These are phyloP conservation scores for Drosophila obscura DNA, from an alignment of 1,140 invertebrate genomes.

Conservation along the genomic window DNA sequence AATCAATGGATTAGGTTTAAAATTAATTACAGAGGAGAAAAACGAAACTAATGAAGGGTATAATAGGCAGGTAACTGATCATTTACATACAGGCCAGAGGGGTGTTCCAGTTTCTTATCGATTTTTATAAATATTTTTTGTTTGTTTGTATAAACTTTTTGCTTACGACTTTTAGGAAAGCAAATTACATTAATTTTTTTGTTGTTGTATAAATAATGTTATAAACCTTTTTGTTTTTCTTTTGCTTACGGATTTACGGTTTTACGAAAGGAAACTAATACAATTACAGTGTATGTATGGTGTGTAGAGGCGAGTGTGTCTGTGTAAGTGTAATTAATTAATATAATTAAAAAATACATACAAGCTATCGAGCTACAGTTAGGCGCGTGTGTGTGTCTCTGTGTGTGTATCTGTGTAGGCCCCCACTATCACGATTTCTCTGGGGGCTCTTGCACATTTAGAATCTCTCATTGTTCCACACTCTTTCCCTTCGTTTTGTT, in stretches of 20 bases:
- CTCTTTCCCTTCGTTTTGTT: constrained; percentile 15
- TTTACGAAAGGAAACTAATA: constrained; percentile 10
- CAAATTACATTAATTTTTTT: constrained; percentile 2
- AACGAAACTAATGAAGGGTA: constrained; percentile 22
- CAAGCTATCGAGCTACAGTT: constrained; percentile 60
- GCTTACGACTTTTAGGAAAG: background rate
- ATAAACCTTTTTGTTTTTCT: constrained; percentile 1
- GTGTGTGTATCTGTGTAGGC: constrained; percentile 25
- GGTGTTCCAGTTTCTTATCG: constrained; percentile 13
- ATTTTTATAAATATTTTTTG: constrained; percentile 25
- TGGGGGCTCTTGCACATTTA: too few species aligned
- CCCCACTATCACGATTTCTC: too few species aligned
- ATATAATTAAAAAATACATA: constrained; percentile 77
- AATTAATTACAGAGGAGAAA: constrained; percentile 49
- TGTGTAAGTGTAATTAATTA: constrained; percentile 59
- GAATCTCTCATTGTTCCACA: constrained; percentile 4
- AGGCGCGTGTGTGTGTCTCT: constrained; percentile 25
- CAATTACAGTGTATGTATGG: constrained; percentile 1
- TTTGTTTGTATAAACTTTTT: background rate
- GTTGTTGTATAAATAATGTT: constrained; percentile 28
- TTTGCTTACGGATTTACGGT: background rate
- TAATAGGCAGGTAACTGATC: constrained; percentile 15
- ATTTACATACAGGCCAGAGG: constrained; percentile 28
- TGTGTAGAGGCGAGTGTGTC: constrained; percentile 3
- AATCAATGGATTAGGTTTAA: constrained; percentile 25